phyloP scores from a whole-genome alignment of 2,888 invertebrate species.

The Hybos culiciformis region DNA sequence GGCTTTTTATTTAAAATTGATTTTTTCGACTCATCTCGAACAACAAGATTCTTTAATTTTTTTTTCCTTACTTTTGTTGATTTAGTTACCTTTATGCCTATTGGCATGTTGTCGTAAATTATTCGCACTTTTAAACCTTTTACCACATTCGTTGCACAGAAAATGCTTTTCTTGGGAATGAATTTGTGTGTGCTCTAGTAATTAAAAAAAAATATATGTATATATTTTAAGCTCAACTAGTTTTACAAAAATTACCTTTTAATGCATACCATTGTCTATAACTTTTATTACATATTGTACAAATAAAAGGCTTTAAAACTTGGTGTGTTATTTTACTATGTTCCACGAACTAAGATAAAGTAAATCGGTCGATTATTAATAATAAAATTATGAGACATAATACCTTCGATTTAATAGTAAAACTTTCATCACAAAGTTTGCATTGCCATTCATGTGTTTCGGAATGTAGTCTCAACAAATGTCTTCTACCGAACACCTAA shows the following conservation, averaged over 20 bases:
- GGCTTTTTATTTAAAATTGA: too few relatives aligned
- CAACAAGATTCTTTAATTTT: too few relatives aligned
- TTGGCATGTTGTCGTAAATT: conserved; percentile 45
- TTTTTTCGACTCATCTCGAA: too few relatives aligned
- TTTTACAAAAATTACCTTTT: conserved; percentile 42
- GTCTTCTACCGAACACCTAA: too few relatives aligned
- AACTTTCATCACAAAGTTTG: conserved; percentile 42
- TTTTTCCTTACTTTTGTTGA: too few relatives aligned
- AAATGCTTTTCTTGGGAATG: conserved; percentile 42
- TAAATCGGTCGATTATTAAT: too few relatives aligned
- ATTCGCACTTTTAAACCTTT: conserved; percentile 41
- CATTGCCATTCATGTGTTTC: conserved; percentile 43
- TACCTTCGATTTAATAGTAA: conserved; percentile 43
- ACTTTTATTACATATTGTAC: conserved; percentile 35
- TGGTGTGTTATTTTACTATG: conserved; percentile 40
- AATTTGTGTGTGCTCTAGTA: conserved; percentile 40
- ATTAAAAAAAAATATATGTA: too few relatives aligned
- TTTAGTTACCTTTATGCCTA: conserved; percentile 43
- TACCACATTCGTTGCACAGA: conserved; percentile 43
- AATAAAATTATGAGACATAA: too few relatives aligned
- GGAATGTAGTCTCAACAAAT: conserved; percentile 37
- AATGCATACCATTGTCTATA: conserved; percentile 40
- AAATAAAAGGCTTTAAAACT: conserved; percentile 37
- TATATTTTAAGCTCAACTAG: too few relatives aligned
- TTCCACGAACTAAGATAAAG: too few relatives aligned